Percentiles rank a stretch among this genome's conserved stretches.
These are phyloP conservation scores for Herpetotheres cachinnans DNA, from an alignment of 2,113 vertebrate species.

Conservation along the genomic window DNA sequence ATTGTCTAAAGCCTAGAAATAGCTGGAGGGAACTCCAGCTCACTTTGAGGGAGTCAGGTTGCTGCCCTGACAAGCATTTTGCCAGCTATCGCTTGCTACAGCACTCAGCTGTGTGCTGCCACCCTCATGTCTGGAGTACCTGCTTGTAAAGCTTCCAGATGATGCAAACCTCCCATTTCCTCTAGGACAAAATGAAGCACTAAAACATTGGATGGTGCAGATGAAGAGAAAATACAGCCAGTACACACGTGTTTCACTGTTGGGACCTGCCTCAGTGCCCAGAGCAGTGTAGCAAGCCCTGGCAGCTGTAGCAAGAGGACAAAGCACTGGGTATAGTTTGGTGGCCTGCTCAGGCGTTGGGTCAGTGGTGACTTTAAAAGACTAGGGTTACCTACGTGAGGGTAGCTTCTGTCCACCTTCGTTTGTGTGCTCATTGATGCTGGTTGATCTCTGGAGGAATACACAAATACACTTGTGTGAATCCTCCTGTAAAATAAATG, in stretches of 20 bases:
- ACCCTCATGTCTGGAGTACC: accelerated
- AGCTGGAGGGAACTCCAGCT: not conserved
- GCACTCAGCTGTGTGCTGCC: not conserved
- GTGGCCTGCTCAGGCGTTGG: not conserved
- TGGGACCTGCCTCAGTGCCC: not conserved
- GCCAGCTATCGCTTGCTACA: not conserved
- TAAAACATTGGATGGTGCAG: not conserved
- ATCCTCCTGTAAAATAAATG: not conserved
- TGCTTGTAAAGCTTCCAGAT: not conserved
- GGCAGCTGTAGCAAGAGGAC: not conserved
- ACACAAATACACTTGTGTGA: not conserved
- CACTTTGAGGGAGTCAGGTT: not conserved
- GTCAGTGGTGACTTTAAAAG: not conserved
- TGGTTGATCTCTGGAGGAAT: not conserved
- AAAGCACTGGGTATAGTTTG: not conserved
- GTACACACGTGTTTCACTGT: not conserved
- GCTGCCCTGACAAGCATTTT: not conserved
- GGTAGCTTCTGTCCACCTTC: not conserved
- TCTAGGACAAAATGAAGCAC: not conserved
- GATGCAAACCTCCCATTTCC: not conserved
- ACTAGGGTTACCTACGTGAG: not conserved
- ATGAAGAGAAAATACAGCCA: not conserved
- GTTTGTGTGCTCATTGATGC: not conserved
- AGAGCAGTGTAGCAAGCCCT: not conserved
- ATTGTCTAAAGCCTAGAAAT: not conserved